phyloP scores from a whole-genome alignment of 1,140 invertebrate species.

The Platyscapa corneri region DNA sequence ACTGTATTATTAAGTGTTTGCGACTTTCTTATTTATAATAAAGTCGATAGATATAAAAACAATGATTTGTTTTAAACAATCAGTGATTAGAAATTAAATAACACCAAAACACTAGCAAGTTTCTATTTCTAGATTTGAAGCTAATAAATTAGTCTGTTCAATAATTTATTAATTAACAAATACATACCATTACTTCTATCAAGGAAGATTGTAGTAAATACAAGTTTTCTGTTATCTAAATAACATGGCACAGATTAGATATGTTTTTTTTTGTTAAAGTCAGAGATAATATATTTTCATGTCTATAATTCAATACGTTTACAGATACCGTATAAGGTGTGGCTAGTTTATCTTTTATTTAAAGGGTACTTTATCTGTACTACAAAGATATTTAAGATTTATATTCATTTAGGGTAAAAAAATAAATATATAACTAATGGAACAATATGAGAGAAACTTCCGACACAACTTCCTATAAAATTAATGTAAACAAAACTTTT shows the following conservation, averaged over 20 bases:
- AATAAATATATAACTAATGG: not conserved
- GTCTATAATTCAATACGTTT: not conserved
- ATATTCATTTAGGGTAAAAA: not conserved
- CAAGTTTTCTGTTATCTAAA: not conserved
- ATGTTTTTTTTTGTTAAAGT: not conserved
- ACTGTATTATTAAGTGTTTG: too few relatives aligned
- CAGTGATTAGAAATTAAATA: not conserved
- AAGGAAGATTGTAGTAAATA: not conserved
- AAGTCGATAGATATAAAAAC: too few relatives aligned
- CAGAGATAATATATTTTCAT: not conserved
- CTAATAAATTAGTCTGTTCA: not conserved
- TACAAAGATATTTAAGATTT: not conserved
- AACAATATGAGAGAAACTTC: too few relatives aligned
- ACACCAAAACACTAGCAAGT: not conserved
- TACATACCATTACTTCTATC: not conserved
- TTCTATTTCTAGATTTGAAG: not conserved
- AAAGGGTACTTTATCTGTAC: not conserved
- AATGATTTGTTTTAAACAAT: not conserved
- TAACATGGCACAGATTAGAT: not conserved
- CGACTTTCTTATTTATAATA: too few relatives aligned
- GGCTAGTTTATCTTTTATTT: not conserved
- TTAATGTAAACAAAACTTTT: not conserved
- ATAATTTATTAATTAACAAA: not conserved
- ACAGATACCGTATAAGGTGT: not conserved
- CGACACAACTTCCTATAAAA: not conserved